phyloP scores from a whole-genome alignment of 2,113 vertebrate species.

The Pelmatolapia mariae region DNA sequence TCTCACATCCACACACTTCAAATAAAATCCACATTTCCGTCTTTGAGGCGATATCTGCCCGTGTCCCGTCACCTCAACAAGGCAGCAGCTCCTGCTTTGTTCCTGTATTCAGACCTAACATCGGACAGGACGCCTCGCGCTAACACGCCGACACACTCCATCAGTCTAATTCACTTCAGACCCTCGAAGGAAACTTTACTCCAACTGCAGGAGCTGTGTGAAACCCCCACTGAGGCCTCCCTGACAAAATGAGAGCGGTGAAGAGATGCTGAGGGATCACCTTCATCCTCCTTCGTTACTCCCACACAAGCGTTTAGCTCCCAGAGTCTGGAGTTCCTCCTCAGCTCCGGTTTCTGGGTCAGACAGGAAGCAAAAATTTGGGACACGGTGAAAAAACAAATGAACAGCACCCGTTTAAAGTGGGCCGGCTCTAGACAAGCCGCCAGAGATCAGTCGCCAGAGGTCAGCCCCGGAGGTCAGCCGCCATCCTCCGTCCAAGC shows the following conservation, averaged over 20 bases:
- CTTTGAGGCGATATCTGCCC: not conserved
- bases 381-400: not conserved
- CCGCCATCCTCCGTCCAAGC: not conserved
- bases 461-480: not conserved
- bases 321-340: not conserved
- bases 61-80: not conserved
- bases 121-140: not conserved
- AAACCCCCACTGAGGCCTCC: not conserved
- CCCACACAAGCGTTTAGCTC: not conserved
- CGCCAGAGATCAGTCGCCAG: not conserved
- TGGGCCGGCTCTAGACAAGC: not conserved
- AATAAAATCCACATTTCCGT: not conserved
- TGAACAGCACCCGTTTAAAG: not conserved
- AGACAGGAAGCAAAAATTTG: conserved; percentile 12
- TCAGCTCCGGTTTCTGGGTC: conserved; percentile 20
- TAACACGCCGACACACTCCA: not conserved
- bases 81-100: not conserved
- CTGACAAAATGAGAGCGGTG: not conserved
- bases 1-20: not conserved
- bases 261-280: not conserved
- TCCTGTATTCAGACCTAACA: not conserved
- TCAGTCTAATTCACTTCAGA: not conserved
- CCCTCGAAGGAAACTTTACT: not conserved
- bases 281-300: not conserved
- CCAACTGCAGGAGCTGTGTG: not conserved